Percentiles rank a stretch among this genome's conserved stretches.
Evolutionary conservation across 2,888 invertebrate genomes (phyloP).

Genomic region (Hanleya hanleyi): DNA sequence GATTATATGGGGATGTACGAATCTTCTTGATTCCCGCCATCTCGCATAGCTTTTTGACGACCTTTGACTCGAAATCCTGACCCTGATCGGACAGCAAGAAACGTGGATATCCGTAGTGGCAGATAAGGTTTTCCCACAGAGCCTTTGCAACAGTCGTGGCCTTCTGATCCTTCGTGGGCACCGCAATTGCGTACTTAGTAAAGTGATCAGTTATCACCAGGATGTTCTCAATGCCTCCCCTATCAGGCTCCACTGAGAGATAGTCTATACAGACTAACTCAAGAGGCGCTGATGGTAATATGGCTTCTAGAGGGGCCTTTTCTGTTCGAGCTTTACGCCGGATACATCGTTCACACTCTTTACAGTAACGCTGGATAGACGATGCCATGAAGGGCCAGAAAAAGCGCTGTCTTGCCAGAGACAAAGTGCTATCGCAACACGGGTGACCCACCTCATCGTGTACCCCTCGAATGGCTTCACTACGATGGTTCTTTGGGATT

Average conservation of each 20-base stretch:
- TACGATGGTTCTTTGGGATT: too few species aligned
- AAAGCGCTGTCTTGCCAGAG: too few species aligned
- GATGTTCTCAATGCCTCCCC: conserved; percentile 26
- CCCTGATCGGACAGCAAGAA: conserved; percentile 29
- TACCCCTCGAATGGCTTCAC: too few species aligned
- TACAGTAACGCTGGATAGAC: too few species aligned
- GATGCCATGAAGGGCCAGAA: too few species aligned
- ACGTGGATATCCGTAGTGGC: conserved; percentile 32
- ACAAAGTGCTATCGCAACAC: too few species aligned
- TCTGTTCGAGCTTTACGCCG: too few species aligned
- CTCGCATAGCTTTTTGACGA: conserved; percentile 29
- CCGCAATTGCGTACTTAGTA: conserved; percentile 29
- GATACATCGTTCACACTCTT: too few species aligned
- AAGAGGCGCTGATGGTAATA: background rate
- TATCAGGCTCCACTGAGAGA: conserved; percentile 21
- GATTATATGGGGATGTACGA: conserved; percentile 30
- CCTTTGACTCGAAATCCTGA: conserved; percentile 25
- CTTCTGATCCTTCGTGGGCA: conserved; percentile 30
- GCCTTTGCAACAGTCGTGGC: conserved; percentile 33
- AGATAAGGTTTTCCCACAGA: conserved; percentile 24
- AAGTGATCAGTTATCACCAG: conserved; percentile 38
- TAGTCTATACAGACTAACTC: conserved; percentile 3
- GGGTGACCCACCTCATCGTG: too few species aligned
- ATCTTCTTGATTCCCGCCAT: conserved; percentile 20
- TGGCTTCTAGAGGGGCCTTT: too few species aligned